Evolutionary conservation across 2,797 vertebrate genomes (phyloP).

Genomic region (Falco concolor): DNA sequence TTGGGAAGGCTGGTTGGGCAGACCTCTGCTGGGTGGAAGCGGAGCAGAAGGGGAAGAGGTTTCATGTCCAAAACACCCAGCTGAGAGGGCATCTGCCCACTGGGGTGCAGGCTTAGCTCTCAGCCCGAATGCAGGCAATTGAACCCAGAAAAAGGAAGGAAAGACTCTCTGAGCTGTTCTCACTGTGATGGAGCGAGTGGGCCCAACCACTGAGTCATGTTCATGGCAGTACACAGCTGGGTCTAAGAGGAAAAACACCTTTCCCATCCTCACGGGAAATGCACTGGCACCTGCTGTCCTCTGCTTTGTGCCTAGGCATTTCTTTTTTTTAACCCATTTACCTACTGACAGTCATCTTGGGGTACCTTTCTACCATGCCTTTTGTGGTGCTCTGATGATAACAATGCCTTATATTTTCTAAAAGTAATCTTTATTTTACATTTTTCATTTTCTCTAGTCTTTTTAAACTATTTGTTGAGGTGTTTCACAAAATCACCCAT

Average conservation of each 20-base stretch:
- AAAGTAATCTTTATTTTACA: background rate
- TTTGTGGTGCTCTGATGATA: background rate
- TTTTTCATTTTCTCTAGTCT: background rate
- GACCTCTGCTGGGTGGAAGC: background rate
- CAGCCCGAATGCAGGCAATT: background rate
- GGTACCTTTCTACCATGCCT: background rate
- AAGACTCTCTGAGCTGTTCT: background rate
- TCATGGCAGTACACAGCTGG: background rate
- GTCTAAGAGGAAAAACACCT: background rate
- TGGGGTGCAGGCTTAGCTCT: background rate
- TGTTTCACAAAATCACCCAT: background rate
- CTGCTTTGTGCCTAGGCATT: background rate
- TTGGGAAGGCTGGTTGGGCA: background rate
- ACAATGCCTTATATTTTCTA: background rate
- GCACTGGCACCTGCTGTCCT: background rate
- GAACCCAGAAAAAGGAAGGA: background rate
- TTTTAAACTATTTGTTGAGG: background rate
- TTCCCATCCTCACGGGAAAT: background rate
- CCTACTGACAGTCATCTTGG: background rate
- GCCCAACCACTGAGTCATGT: background rate
- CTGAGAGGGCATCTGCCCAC: background rate
- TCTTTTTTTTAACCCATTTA: background rate
- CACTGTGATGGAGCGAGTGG: rapidly evolving
- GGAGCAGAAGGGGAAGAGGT: background rate
- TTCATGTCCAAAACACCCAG: background rate